A percentile compares a stretch with the other conserved stretches of the same genome.
Conservation (phyloP, 1,140 invertebrate species). For the Solenopsis fugax region DNA sequence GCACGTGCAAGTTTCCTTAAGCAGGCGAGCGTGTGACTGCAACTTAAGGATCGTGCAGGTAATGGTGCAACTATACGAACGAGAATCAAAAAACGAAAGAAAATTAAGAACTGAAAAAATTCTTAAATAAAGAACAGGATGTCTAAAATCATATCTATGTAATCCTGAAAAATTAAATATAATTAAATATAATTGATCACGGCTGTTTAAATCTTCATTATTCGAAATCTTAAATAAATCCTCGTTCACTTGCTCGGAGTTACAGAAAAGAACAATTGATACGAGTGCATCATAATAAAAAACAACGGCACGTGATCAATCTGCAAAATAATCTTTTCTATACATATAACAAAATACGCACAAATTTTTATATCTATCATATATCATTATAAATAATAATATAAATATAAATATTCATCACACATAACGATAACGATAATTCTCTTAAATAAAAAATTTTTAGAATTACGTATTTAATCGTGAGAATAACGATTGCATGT, state of each 20-base stretch:
- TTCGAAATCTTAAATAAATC: constrained; percentile 1
- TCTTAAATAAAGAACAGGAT: neutral
- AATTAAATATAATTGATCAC: neutral
- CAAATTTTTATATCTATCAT: neutral
- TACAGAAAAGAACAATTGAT: neutral
- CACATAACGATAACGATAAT: neutral
- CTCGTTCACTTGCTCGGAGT: neutral
- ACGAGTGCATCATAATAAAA: neutral
- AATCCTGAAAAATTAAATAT: neutral
- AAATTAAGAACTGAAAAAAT: constrained; percentile 46
- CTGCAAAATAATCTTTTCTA: constrained; percentile 1
- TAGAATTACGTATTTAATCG: neutral
- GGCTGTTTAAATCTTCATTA: neutral
- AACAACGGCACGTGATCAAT: neutral
- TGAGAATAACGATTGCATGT: neutral
- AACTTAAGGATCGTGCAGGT: constrained; percentile 60
- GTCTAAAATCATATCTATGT: neutral
- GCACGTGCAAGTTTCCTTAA: constrained; percentile 76
- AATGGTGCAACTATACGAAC: constrained; percentile 28
- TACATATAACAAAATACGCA: neutral
- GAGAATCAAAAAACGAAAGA: constrained; percentile 38
- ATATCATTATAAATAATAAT: neutral
- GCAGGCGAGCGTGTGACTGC: constrained; percentile 50
- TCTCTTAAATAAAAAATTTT: neutral
- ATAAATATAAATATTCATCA: neutral